Conservation (phyloP, 2,888 invertebrate species). For the Argyresthia albistria region DNA sequence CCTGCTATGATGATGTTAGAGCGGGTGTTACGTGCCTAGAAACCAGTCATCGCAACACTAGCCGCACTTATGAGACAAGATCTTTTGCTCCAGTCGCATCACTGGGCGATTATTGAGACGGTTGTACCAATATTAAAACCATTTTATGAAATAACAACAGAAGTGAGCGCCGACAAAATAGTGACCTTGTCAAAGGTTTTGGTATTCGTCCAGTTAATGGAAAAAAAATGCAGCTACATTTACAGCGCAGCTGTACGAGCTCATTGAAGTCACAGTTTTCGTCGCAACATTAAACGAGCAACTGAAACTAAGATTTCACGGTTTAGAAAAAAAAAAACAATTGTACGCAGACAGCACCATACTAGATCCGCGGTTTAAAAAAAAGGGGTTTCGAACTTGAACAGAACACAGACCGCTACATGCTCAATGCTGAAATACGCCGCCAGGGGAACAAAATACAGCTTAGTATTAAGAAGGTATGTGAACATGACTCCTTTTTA, state of each 20-base stretch:
- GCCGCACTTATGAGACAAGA: constrained; percentile 4
- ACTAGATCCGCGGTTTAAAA: constrained; percentile 6
- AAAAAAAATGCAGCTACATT: no score
- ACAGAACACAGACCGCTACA: no score
- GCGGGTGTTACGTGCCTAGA: no score
- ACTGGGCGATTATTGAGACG: constrained; percentile 1
- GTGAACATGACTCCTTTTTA: no score
- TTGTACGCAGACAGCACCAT: constrained; percentile 4
- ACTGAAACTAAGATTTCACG: not conserved
- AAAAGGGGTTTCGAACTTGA: constrained; percentile 1
- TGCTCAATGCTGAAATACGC: no score
- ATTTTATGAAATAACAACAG: not conserved
- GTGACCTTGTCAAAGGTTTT: not conserved
- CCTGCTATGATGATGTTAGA: constrained; percentile 15
- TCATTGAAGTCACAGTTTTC: not conserved
- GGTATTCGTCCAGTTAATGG: not conserved
- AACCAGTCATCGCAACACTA: no score
- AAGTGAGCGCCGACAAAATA: not conserved
- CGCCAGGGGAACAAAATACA: no score
- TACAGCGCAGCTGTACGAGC: not conserved
- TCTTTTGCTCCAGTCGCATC: not conserved
- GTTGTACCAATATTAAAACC: not conserved
- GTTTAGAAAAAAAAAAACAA: not conserved
- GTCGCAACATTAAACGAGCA: not conserved
- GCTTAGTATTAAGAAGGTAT: no score